A percentile compares a stretch with the other conserved stretches of the same genome.
Conservation (phyloP, 2,797 vertebrate species). For the Onychomys arenicola region DNA sequence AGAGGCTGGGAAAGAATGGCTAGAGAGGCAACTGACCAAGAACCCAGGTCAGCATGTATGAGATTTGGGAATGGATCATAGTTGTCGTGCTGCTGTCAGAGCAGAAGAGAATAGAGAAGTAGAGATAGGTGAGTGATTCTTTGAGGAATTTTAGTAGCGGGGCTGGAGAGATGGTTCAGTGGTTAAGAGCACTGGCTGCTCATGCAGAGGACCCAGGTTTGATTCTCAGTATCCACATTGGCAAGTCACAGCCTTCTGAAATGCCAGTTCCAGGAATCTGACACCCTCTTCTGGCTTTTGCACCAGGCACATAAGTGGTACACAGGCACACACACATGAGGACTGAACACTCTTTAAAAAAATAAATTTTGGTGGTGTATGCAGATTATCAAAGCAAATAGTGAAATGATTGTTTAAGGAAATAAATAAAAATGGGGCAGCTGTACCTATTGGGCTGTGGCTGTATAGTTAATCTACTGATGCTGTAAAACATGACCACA, state of each 20-base stretch:
- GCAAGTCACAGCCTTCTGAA: background rate
- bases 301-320: background rate
- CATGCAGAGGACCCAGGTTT: background rate
- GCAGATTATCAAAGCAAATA: background rate
- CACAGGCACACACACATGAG: background rate
- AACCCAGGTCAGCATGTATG: background rate
- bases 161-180: background rate
- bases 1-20: background rate
- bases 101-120: background rate
- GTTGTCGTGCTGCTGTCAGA: background rate
- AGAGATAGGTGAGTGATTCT: background rate
- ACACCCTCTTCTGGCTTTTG: background rate
- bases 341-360: background rate
- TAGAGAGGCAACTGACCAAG: background rate
- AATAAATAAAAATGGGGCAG: conserved; percentile 8
- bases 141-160: background rate
- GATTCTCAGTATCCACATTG: background rate
- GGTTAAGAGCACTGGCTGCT: background rate
- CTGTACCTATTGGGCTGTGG: background rate
- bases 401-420: background rate
- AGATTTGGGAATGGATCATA: background rate
- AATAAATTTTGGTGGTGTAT: background rate
- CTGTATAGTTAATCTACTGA: background rate
- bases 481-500: background rate
- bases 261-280: background rate